Percentiles rank a stretch among this genome's conserved stretches.
Evolutionary conservation across 1,140 invertebrate species (phyloP).

Genomic region (Lycorma delicatula): DNA sequence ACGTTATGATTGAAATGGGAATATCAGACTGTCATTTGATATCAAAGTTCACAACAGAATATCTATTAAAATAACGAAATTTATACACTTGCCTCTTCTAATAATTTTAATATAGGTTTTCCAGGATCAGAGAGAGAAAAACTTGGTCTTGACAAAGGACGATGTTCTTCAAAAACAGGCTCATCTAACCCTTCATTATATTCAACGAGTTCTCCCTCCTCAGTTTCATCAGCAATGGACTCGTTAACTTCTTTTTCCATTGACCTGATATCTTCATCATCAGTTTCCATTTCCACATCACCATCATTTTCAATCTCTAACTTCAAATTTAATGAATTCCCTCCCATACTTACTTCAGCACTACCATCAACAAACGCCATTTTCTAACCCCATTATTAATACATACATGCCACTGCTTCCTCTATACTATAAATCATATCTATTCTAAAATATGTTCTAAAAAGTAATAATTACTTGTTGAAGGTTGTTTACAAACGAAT

Average conservation of each 20-base stretch:
- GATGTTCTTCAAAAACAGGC: neutral
- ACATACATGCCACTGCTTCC: no score
- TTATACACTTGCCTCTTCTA: no score
- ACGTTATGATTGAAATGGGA: no score
- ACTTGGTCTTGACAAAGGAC: neutral
- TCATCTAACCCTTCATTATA: neutral
- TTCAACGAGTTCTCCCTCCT: neutral
- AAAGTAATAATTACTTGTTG: no score
- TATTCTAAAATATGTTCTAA: no score
- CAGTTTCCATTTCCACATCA: neutral
- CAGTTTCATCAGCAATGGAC: neutral
- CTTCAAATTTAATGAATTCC: neutral
- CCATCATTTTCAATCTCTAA: conserved; percentile 6
- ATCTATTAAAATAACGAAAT: no score
- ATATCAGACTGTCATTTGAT: no score
- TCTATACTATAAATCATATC: no score
- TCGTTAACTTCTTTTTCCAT: neutral
- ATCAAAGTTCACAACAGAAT: no score
- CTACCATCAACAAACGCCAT: conserved; percentile 1
- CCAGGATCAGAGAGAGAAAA: neutral
- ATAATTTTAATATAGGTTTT: no score
- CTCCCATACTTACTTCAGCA: neutral
- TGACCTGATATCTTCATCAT: neutral
- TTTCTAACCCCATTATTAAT: no score
- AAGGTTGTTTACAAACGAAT: no score